phyloP scores from a whole-genome alignment of 1,140 invertebrate genomes.

The Calliopsis andreniformis region DNA sequence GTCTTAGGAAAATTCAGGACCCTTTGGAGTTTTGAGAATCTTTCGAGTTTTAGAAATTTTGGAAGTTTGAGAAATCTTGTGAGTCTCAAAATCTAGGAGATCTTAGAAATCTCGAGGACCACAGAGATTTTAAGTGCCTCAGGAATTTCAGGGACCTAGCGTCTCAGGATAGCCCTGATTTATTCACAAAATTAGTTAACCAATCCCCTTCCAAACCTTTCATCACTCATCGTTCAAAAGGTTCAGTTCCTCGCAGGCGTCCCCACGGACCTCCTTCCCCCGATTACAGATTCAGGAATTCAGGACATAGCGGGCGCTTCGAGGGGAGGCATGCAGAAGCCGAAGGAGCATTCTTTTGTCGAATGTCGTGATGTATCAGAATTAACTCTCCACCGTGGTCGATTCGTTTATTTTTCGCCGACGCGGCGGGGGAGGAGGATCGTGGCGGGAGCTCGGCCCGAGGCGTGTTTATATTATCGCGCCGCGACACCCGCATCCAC shows the following conservation, averaged over 20 bases:
- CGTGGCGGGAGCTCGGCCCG: not conserved
- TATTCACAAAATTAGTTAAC: too few species aligned
- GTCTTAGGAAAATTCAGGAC: too few species aligned
- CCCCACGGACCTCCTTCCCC: not conserved
- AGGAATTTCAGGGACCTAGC: too few species aligned
- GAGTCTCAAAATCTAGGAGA: too few species aligned
- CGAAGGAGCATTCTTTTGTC: conserved; percentile 1
- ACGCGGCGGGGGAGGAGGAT: not conserved
- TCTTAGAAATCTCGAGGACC: too few species aligned
- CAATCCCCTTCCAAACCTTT: too few species aligned
- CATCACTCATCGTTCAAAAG: too few species aligned
- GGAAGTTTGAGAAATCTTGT: too few species aligned
- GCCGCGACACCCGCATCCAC: conserved; percentile 41
- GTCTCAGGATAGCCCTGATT: too few species aligned
- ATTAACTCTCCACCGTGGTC: not conserved
- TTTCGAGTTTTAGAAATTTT: too few species aligned
- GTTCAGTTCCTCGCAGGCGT: not conserved
- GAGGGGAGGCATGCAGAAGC: not conserved
- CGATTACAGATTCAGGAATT: conserved; percentile 24
- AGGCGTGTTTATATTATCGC: conserved; percentile 33
- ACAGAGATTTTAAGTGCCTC: too few species aligned
- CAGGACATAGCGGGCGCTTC: conserved; percentile 7
- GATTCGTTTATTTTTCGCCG: conserved; percentile 5
- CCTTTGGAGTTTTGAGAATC: too few species aligned
- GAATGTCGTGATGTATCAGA: conserved; percentile 14